phyloP scores from a whole-genome alignment of 1,140 invertebrate species.

The Drosophila mauritiana region DNA sequence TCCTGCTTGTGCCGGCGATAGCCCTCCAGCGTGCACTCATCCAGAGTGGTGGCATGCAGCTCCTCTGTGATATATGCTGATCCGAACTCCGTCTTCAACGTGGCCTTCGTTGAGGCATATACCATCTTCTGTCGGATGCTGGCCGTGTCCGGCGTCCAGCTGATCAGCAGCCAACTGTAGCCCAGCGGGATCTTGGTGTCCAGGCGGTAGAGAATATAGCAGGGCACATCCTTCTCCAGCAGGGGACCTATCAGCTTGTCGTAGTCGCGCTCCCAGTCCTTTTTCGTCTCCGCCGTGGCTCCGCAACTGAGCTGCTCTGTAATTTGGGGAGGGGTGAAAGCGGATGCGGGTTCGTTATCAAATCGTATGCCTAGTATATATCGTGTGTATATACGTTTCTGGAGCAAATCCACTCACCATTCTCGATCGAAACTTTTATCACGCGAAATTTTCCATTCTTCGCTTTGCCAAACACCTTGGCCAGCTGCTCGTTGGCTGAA shows the following conservation, averaged over 20 bases:
- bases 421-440: constrained; percentile 93
- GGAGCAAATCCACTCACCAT: constrained; percentile 87
- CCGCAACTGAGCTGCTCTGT: constrained; percentile 92
- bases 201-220: constrained; percentile 96
- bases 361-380: constrained; percentile 26
- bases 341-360: constrained; percentile 42
- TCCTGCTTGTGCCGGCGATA: constrained; percentile 92
- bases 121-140: constrained; percentile 98
- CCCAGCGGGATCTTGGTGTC: constrained; percentile 91
- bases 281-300: constrained; percentile 88
- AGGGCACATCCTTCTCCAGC: constrained; percentile 94
- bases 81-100: constrained; percentile 97
- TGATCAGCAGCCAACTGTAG: constrained; percentile 97
- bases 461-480: constrained; percentile 93
- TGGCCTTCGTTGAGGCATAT: constrained; percentile 99
- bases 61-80: constrained; percentile 92
- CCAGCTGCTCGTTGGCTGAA: constrained; percentile 90
- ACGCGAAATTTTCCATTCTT: constrained; percentile 91
- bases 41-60: constrained; percentile 85
- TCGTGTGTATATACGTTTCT: constrained; percentile 22
- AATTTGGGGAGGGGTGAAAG: constrained; percentile 4
- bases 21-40: constrained; percentile 92
- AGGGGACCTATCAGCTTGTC: constrained; percentile 91
- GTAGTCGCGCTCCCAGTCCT: constrained; percentile 95
- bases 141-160: constrained; percentile 96